Evolutionary conservation across 2,113 vertebrate species (phyloP).

Genomic region (Probosciger aterrimus): DNA sequence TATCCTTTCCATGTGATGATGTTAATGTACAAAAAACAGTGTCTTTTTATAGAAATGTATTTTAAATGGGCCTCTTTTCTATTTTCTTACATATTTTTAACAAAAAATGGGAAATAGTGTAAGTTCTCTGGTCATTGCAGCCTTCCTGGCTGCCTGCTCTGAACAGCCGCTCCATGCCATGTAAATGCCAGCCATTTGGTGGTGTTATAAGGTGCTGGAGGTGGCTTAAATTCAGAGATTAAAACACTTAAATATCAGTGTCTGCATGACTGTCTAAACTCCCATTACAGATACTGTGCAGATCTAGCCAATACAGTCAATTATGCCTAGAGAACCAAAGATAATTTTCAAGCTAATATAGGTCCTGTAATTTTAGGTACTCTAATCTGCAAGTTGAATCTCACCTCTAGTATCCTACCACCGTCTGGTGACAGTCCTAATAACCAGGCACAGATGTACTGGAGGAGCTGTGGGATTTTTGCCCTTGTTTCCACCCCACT

Average conservation of each 20-base stretch:
- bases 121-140: background rate
- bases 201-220: background rate
- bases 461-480: background rate
- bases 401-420: background rate
- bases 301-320: background rate
- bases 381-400: background rate
- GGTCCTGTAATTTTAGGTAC: background rate
- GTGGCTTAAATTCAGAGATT: background rate
- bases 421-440: background rate
- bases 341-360: background rate
- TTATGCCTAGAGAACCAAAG: background rate
- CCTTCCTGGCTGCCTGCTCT: background rate
- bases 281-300: background rate
- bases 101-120: background rate
- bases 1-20: background rate
- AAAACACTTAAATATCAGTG: background rate
- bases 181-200: accelerated
- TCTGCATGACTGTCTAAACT: background rate
- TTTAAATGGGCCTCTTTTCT: background rate
- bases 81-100: background rate
- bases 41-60: background rate
- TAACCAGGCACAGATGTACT: background rate
- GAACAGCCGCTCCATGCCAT: background rate
- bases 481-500: background rate
- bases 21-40: background rate